These are phyloP conservation scores for Stenodema calcarata DNA, from an alignment of 2,888 invertebrate genomes.

Conservation along the genomic window DNA sequence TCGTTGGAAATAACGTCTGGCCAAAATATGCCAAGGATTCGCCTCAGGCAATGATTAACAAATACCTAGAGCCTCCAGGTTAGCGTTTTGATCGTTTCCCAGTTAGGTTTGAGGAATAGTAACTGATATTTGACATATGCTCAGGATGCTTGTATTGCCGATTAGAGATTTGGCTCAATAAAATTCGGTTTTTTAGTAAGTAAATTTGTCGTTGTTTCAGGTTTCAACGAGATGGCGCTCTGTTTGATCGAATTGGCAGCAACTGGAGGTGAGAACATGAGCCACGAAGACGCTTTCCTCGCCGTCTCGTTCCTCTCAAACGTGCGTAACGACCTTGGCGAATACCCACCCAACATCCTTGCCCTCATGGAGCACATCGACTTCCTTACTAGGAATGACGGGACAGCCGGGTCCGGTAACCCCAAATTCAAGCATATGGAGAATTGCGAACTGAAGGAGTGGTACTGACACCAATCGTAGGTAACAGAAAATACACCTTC, in stretches of 20 bases:
- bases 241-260: conserved; percentile 41
- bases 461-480: not conserved
- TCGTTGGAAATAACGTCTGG: no score
- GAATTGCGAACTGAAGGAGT: not conserved
- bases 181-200: not conserved
- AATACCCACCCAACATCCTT: conserved; percentile 49
- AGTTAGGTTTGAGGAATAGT: no score
- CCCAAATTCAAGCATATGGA: not conserved
- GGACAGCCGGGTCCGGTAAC: not conserved
- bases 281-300: conserved; percentile 41
- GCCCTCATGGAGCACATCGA: conserved; percentile 48
- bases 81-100: no score
- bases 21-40: no score
- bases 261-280: conserved; percentile 39
- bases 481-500: not conserved
- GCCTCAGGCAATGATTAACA: no score
- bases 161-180: not conserved
- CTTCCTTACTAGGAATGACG: conserved; percentile 26
- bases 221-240: conserved; percentile 33
- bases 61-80: no score
- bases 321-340: conserved; percentile 48
- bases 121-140: not conserved
- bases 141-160: no score
- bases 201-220: conserved; percentile 6
- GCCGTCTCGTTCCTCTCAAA: conserved; percentile 42